phyloP scores from a whole-genome alignment of 1,140 invertebrate genomes.

The Drosophila funebris region DNA sequence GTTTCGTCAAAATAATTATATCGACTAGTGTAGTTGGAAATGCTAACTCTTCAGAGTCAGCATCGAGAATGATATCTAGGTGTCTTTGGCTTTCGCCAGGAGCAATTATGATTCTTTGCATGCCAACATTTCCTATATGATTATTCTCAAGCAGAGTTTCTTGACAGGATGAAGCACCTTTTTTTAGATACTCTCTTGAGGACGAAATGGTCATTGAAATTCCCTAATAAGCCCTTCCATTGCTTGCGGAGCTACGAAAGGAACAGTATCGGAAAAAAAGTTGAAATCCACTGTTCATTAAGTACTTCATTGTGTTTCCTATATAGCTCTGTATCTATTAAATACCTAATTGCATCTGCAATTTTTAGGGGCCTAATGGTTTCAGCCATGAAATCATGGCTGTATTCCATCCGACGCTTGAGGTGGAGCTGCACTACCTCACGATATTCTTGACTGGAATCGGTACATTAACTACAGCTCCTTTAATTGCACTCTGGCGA shows the following conservation, averaged over 20 bases:
- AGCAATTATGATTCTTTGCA: background rate
- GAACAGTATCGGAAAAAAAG: no score
- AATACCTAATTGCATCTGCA: background rate
- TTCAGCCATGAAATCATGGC: conserved; percentile 14
- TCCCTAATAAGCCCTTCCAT: no score
- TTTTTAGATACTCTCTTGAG: no score
- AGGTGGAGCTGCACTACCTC: conserved; percentile 10
- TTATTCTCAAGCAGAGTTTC: background rate
- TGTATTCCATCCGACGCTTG: conserved; percentile 12
- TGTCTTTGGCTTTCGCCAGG: background rate
- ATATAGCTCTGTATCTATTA: no score
- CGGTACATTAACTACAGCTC: no score
- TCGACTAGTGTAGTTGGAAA: no score
- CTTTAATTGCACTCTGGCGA: no score
- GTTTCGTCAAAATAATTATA: no score
- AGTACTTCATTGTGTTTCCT: background rate
- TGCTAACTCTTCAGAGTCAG: background rate
- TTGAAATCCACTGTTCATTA: background rate
- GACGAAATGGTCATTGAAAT: no score
- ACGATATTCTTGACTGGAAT: no score
- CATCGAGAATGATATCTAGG: conserved; percentile 1
- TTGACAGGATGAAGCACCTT: background rate
- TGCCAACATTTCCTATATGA: background rate
- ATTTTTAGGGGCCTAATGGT: background rate
- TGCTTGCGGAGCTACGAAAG: no score